phyloP scores from a whole-genome alignment of 2,797 vertebrate genomes.

The Anisognathus igniventris region DNA sequence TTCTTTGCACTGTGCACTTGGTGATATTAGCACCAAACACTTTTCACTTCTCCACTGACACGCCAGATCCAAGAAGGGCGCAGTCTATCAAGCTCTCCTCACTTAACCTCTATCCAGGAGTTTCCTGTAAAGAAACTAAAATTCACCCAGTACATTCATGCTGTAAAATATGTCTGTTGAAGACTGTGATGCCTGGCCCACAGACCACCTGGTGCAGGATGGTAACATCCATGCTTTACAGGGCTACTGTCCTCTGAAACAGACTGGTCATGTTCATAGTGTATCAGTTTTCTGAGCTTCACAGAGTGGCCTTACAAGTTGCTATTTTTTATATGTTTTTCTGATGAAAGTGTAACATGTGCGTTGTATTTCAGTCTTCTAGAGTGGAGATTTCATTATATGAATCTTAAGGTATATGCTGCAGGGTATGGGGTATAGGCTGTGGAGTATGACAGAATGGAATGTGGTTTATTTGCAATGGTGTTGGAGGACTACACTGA shows the following conservation, averaged over 20 bases:
- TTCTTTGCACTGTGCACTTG: not conserved
- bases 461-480: not conserved
- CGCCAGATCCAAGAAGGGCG: not conserved
- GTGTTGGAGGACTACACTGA: not conserved
- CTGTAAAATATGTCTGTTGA: not conserved
- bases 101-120: not conserved
- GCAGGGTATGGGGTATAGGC: not conserved
- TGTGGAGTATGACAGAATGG: not conserved
- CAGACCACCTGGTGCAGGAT: not conserved
- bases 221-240: not conserved
- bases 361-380: not conserved
- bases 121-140: not conserved
- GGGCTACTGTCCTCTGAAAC: not conserved
- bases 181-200: accelerated
- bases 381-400: not conserved
- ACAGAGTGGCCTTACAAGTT: not conserved
- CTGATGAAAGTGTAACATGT: accelerated
- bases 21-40: not conserved
- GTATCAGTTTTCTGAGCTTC: not conserved
- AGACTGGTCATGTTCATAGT: accelerated
- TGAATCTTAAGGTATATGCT: not conserved
- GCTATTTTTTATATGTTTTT: not conserved
- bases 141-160: not conserved
- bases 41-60: not conserved
- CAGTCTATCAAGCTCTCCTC: not conserved